phyloP scores from a whole-genome alignment of 1,140 invertebrate genomes.

The Protaetia brevitarsis region DNA sequence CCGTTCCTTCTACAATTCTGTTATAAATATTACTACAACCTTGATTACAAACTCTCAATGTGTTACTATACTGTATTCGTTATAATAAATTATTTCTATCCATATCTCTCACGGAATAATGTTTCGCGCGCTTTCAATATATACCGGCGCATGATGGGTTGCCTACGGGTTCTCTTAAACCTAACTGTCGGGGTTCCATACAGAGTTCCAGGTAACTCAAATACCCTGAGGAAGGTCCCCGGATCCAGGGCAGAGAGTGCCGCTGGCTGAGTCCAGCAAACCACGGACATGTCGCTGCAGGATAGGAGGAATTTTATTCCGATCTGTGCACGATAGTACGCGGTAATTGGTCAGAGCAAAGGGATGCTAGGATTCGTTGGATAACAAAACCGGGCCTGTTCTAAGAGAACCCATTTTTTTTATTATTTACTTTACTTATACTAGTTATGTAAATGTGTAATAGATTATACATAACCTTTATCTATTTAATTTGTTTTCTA shows the following conservation, averaged over 20 bases:
- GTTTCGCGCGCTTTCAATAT: not conserved
- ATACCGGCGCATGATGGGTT: not conserved
- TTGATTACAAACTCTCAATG: too few relatives aligned
- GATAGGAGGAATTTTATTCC: conserved; percentile 21
- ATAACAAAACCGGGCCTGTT: conserved; percentile 20
- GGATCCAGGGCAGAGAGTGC: conserved; percentile 20
- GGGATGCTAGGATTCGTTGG: conserved; percentile 1
- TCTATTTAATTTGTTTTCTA: too few relatives aligned
- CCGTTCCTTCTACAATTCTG: too few relatives aligned
- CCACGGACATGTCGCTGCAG: not conserved
- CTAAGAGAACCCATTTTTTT: conserved; percentile 18
- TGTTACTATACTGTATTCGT: too few relatives aligned
- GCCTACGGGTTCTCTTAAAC: conserved; percentile 4
- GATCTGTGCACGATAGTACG: conserved; percentile 20
- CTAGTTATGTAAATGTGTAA: too few relatives aligned
- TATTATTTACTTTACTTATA: too few relatives aligned
- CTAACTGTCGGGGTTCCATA: conserved; percentile 6
- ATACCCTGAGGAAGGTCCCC: conserved; percentile 18
- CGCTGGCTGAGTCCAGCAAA: conserved; percentile 3
- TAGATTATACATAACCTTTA: too few relatives aligned
- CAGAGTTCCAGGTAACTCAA: conserved; percentile 4
- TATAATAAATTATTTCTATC: not conserved
- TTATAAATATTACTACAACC: too few relatives aligned
- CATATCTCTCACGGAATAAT: not conserved
- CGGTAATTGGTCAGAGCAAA: conserved; percentile 20